phyloP scores from a whole-genome alignment of 2,797 vertebrate genomes.

The Peromyscus eremicus region DNA sequence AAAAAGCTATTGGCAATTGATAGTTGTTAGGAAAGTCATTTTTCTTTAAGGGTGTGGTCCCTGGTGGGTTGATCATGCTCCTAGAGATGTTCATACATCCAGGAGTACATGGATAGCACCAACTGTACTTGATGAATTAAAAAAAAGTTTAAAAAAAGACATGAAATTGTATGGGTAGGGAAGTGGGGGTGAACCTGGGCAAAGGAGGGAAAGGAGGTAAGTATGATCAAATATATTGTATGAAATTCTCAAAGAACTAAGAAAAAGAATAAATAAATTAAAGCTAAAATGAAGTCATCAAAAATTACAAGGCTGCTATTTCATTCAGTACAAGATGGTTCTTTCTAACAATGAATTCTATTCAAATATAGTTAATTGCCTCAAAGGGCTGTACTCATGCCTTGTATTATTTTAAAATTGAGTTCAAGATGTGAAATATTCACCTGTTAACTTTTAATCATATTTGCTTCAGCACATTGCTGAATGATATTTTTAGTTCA shows the following conservation, averaged over 20 bases:
- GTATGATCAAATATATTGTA: background rate
- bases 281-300: background rate
- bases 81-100: background rate
- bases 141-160: too few species aligned
- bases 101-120: background rate
- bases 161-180: background rate
- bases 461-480: background rate
- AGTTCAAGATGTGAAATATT: background rate
- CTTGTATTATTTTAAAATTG: background rate
- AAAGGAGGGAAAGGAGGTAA: too few species aligned
- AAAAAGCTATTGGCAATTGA: background rate
- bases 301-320: background rate
- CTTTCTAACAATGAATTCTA: slow-evolving; percentile 16
- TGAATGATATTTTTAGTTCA: slow-evolving; percentile 43
- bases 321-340: background rate
- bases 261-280: background rate
- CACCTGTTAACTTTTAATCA: background rate
- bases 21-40: background rate
- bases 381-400: background rate
- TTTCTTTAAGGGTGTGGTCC: background rate
- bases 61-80: background rate
- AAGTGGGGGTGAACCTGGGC: background rate
- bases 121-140: background rate
- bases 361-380: background rate
- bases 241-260: background rate